These are phyloP conservation scores for Propithecus perrieri DNA, from an alignment of 2,797 vertebrate species.

Conservation along the genomic window DNA sequence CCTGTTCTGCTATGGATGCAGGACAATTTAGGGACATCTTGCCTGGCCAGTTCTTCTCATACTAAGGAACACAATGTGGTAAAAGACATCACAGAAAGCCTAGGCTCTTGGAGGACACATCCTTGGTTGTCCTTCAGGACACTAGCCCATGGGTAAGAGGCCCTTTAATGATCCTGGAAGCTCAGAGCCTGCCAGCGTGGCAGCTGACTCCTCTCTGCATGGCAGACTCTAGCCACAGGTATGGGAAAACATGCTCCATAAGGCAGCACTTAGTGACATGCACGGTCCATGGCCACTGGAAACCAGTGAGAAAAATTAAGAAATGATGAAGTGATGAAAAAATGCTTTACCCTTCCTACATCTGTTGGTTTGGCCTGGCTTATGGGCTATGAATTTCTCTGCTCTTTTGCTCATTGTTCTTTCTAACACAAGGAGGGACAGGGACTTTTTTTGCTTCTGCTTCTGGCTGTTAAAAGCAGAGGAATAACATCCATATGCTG, in stretches of 20 bases:
- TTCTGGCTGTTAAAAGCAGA: background rate
- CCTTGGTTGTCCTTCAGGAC: background rate
- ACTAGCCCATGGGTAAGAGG: background rate
- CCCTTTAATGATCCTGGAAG: background rate
- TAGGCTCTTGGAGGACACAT: background rate
- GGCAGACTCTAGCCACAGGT: background rate
- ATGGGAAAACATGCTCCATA: background rate
- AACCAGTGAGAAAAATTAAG: background rate
- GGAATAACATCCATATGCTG: background rate
- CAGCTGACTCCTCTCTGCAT: slow-evolving; percentile 14
- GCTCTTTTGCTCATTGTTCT: background rate
- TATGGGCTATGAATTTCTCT: background rate
- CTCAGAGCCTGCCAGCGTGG: background rate
- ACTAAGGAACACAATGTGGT: background rate
- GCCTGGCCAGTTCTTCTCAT: background rate
- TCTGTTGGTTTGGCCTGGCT: background rate
- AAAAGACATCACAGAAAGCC: background rate
- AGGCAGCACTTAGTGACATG: background rate
- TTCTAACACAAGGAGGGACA: background rate
- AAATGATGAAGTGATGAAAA: background rate
- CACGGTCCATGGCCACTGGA: background rate
- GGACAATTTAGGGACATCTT: background rate
- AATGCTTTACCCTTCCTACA: background rate
- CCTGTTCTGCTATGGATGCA: background rate
- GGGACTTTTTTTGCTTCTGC: background rate